Conservation (phyloP, 2,797 vertebrate genomes). For the Hydrophis major region DNA sequence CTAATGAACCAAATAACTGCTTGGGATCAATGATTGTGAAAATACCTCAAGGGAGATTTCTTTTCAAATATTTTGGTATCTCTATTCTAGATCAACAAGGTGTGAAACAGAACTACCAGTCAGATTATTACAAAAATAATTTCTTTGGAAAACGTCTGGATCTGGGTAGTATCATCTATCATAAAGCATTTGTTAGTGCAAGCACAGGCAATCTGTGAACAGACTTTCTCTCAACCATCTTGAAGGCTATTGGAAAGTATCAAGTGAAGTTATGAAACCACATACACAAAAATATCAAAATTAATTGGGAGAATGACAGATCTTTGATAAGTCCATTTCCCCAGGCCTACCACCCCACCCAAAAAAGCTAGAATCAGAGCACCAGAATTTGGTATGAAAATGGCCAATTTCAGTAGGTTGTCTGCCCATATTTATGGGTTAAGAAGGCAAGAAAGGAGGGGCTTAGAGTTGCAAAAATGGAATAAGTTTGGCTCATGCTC, state of each 20-base stretch:
- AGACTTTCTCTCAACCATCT: neutral
- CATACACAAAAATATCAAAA: neutral
- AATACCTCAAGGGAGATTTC: neutral
- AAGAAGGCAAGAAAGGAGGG: neutral
- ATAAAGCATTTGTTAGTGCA: neutral
- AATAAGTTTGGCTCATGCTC: neutral
- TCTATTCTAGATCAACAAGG: neutral
- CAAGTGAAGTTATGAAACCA: neutral
- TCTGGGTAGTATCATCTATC: neutral
- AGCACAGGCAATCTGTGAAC: neutral
- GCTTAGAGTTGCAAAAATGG: neutral
- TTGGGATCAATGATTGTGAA: neutral
- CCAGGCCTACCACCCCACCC: neutral
- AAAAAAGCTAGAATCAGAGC: neutral
- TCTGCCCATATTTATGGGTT: neutral
- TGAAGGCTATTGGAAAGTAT: neutral
- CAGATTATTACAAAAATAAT: neutral
- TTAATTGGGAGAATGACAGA: neutral
- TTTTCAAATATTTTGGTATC: neutral
- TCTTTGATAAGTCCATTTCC: neutral
- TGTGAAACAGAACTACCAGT: neutral
- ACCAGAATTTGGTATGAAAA: neutral
- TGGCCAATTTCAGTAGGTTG: neutral
- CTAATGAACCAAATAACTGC: neutral
- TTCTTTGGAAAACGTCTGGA: neutral